phyloP scores from a whole-genome alignment of 2,113 vertebrate genomes.

The Saccopteryx bilineata region DNA sequence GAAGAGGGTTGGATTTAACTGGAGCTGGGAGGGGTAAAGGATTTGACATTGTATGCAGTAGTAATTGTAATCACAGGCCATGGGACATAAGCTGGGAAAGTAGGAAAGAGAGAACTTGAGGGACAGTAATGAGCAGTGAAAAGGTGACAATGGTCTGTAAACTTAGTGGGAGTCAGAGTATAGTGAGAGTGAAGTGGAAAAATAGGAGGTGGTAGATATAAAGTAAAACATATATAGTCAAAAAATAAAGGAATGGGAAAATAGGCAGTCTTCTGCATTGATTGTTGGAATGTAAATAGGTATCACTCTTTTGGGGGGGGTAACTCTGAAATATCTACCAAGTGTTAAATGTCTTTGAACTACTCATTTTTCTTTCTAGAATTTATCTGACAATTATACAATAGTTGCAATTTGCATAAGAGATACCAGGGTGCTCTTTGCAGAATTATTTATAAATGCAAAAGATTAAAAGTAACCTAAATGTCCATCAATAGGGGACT shows the following conservation, averaged over 20 bases:
- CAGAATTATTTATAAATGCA: slow-evolving; percentile 34
- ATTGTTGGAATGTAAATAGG: not conserved
- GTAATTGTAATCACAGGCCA: not conserved
- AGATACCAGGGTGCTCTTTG: not conserved
- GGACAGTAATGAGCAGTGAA: not conserved
- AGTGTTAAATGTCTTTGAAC: not conserved
- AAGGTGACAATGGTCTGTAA: not conserved
- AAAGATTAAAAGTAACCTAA: slow-evolving; percentile 4
- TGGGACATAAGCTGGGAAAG: not conserved
- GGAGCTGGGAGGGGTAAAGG: not conserved
- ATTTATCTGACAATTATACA: not conserved
- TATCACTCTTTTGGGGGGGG: not conserved
- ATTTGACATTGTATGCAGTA: not conserved
- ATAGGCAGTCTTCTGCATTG: not conserved
- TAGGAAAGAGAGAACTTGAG: not conserved
- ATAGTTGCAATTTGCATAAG: not conserved
- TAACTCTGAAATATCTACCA: slow-evolving; percentile 16
- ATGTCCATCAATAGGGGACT: not conserved
- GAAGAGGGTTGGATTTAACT: not conserved
- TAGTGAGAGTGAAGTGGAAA: not conserved
- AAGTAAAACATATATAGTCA: not conserved
- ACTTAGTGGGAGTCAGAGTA: not conserved
- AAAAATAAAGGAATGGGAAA: not conserved
- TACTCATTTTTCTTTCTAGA: not conserved
- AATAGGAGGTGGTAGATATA: not conserved